Conservation (phyloP, 2,797 vertebrate species). For the Microtus obscurus region DNA sequence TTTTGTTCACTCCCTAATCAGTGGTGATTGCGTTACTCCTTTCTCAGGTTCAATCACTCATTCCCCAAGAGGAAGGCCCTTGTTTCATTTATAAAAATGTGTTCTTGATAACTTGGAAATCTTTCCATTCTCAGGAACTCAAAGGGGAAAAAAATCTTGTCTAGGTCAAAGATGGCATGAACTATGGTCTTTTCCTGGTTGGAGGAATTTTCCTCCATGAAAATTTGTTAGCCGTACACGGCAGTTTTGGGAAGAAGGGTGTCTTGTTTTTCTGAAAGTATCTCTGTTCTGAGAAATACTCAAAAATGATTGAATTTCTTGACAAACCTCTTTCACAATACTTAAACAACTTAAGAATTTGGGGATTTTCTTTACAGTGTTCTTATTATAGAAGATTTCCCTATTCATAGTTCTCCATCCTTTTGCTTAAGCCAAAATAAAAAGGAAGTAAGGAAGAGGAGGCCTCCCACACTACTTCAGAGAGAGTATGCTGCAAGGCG, state of each 20-base stretch:
- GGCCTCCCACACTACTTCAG: neutral
- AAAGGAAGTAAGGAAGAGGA: neutral
- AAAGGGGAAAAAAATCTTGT: neutral
- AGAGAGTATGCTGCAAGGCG: neutral
- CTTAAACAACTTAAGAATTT: conserved; percentile 79
- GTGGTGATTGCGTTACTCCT: neutral
- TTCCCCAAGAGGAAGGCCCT: neutral
- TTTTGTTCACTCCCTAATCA: conserved; percentile 19
- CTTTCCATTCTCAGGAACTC: conserved; percentile 60
- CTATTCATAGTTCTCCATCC: neutral
- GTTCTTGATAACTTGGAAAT: neutral
- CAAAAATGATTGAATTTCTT: conserved; percentile 72
- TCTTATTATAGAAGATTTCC: conserved; percentile 67
- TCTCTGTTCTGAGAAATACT: conserved; percentile 79
- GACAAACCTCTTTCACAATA: conserved; percentile 78
- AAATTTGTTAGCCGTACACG: conserved; percentile 15
- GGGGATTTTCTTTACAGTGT: conserved; percentile 74
- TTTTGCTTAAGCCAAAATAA: conserved; percentile 44
- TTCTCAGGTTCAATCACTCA: neutral
- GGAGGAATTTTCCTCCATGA: conserved; percentile 52
- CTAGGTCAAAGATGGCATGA: neutral
- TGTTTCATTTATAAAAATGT: conserved; percentile 37
- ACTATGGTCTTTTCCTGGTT: conserved; percentile 49
- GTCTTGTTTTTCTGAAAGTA: conserved; percentile 70
- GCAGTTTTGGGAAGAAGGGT: conserved; percentile 64